phyloP scores from a whole-genome alignment of 37 sponge, comb jelly and placozoan genomes.

The Petrosia ficiformis region DNA sequence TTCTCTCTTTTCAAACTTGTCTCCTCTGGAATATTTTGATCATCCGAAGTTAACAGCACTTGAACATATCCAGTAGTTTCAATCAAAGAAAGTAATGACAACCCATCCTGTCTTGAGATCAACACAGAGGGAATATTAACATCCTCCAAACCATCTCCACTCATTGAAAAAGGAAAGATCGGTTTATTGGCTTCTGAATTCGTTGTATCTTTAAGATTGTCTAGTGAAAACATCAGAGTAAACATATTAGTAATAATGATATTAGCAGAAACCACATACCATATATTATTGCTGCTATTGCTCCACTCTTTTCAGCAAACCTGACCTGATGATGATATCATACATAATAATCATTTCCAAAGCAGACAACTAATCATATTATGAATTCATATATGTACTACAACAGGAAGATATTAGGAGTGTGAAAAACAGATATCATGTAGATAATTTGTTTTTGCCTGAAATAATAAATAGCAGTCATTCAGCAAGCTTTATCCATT shows the following conservation, averaged over 20 bases:
- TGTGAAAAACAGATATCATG: too few species aligned
- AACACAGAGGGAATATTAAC: conserved; percentile 74
- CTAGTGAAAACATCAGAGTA: neutral
- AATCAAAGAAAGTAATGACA: neutral
- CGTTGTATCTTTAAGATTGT: neutral
- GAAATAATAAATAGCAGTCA: too few species aligned
- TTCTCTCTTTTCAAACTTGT: neutral
- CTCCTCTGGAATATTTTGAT: too few species aligned
- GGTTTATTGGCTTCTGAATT: neutral
- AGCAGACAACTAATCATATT: too few species aligned
- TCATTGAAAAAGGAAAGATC: conserved; percentile 57
- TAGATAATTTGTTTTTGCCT: too few species aligned
- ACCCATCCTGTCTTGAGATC: conserved; percentile 9
- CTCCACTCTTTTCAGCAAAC: conserved; percentile 54
- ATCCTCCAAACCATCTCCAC: conserved; percentile 51
- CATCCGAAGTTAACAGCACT: neutral
- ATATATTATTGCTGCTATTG: conserved; percentile 48
- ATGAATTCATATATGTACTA: too few species aligned
- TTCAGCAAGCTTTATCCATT: too few species aligned
- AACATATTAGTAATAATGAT: neutral
- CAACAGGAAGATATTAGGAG: too few species aligned
- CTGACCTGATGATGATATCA: conserved; percentile 57
- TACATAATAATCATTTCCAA: too few species aligned
- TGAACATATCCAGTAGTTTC: neutral
- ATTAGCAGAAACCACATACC: neutral